Base-by-base conservation (phyloP, 2,888 invertebrate species). In the Bellardia bayeri region DNA sequence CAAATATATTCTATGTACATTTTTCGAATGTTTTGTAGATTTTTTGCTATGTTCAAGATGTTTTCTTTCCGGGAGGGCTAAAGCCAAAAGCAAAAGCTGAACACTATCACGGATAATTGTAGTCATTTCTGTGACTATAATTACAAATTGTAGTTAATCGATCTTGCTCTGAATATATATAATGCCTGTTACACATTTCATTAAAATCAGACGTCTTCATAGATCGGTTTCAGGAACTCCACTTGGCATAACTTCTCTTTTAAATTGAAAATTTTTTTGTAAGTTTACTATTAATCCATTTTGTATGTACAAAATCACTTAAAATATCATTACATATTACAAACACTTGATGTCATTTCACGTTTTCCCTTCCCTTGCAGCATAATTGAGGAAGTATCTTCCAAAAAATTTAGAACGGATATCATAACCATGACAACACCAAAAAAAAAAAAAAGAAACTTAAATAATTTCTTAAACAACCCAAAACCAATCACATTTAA, bases 381-480 rank as follows among this genome's bases (percentile, higher is more conserved):
- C 11, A 76, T 87, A 81, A 87, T 87, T 87, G 61, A 78, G 81
- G 78, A 87, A 78, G 61, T 72, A 45, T 14, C n/a, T 56, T 23
- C 2, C 16, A 68, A 45, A 68, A 42, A 74, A 78, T 45, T 66
- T 75, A 6, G 71, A 61, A 66, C 37, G 56, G 61, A 71, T 81
- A 83, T 23, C 16, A 63, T 11, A 66, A 2, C 2, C 79, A 79
- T 63, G 71, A 82, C 61, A 16, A 7, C 42, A n/a, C 14, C n/a
- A 7, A 9, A 6, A 61, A 8, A 9, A 6, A 61, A 8, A 63
- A 23, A 16, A 4, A 16, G 66, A 23, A 14, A 9, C 66, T 3
- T 33, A 14, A 8, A 3, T n/a, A 3, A 42, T 11, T 45, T 51
- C 4, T 49, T 49, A 30, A 75, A 30, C 42, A 42, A 51, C 54